Base-by-base conservation (phyloP, 1,140 invertebrate species). In the Mya arenaria region DNA sequence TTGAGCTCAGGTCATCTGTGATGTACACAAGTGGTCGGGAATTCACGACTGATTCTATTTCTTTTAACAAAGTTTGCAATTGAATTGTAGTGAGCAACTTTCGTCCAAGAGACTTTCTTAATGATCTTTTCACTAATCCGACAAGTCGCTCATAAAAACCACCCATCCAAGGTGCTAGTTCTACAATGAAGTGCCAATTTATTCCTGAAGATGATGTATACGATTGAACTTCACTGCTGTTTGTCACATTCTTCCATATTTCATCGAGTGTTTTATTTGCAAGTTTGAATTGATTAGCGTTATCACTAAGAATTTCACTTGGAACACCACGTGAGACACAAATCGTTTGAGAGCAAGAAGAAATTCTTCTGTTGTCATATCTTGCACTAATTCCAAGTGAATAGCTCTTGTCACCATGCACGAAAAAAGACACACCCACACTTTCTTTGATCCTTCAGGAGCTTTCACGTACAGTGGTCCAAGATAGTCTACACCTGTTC, bases 301-400 rank as follows among this genome's bases (percentile, higher is more conserved):
- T 83, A 56, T 75, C 81, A 32, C 23, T 60, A n/a, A 83, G 69
- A 0, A 71, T 37, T 52, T 83, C 28, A 23, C 36, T 75, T 19
- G 65, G 72, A 15, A 44, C 69, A 34, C 72, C 65, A 17, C 81
- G 48, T 34, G 62, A 6, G 82, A 36, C 52, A 72, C 55, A 36
- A 78, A 83, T 62, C 73, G 48, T 63, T 66, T 62, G 19, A 83
- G 72, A 15, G 28, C 52, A 44, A 78, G 55, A 30, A 78, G 19
- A 56, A 83, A 78, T 48, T 83, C 25, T 36, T 83, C 66, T 17
- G 55, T 39, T 0, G 82, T 34, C 82, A 83, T 77, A 28, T 82
- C 60, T 44, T 48, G 60, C 30, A 68, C 63, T 28, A 75, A 56
- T 62, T 75, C 72, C n/a, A 75, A n/a, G 30, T 75, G 72, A 4